Conservation (phyloP, 2,113 vertebrate species). For the Conger conger region DNA sequence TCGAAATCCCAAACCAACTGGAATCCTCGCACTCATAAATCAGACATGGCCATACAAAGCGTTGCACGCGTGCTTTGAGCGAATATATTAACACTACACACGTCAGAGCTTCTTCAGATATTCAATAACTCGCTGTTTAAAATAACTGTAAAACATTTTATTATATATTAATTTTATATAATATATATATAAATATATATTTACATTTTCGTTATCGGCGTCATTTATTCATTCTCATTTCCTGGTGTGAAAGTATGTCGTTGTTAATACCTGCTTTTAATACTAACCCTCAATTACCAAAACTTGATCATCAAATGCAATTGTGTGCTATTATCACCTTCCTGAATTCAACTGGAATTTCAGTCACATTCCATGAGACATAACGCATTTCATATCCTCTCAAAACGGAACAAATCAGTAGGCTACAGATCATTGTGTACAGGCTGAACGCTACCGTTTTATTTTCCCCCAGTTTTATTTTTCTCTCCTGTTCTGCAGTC, state of each 20-base stretch:
- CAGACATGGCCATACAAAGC: not conserved
- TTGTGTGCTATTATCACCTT: not conserved
- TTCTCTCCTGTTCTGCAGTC: not conserved
- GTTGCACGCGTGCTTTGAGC: not conserved
- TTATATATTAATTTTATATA: too few relatives aligned
- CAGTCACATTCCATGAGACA: not conserved
- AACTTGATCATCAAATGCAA: not conserved
- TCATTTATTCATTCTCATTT: not conserved
- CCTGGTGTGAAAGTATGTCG: not conserved
- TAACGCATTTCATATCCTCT: not conserved
- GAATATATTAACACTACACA: not conserved
- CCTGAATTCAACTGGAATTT: not conserved
- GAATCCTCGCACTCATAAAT: not conserved
- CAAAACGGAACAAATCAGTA: constrained; percentile 6
- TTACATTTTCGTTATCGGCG: too few relatives aligned
- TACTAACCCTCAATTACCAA: not conserved
- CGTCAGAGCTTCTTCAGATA: not conserved
- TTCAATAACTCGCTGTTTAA: not conserved
- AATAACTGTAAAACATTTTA: not conserved
- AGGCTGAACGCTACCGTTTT: not conserved
- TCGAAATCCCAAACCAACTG: constrained; percentile 19
- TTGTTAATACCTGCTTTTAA: not conserved
- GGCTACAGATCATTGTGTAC: not conserved
- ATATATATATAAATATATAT: too few relatives aligned
- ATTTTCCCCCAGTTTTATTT: not conserved